These are phyloP conservation scores for Cinclus cinclus DNA, from an alignment of 2,113 vertebrate species.

Conservation along the genomic window DNA sequence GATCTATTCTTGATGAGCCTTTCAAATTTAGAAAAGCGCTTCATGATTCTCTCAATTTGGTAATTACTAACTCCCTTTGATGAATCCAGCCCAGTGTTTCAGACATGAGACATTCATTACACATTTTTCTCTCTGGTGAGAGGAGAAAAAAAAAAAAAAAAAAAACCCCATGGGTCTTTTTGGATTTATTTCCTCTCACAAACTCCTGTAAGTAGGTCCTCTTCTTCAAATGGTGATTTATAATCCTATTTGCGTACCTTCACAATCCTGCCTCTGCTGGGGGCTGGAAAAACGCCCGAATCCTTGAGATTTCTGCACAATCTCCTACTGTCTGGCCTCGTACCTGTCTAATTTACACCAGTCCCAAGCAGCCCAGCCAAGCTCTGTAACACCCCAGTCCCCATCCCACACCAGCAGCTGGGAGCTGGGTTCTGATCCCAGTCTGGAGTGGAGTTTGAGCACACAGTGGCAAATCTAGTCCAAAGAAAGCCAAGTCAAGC, in stretches of 20 bases:
- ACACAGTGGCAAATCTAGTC: not conserved
- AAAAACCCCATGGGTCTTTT: not conserved
- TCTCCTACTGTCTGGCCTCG: not conserved
- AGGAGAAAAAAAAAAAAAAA: not conserved
- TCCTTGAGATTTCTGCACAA: not conserved
- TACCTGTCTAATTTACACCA: rapidly evolving
- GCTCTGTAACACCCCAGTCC: not conserved
- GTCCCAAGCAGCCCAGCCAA: not conserved
- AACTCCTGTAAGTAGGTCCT: not conserved
- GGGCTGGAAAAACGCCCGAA: not conserved
- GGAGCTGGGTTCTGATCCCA: not conserved
- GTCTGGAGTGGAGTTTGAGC: rapidly evolving
- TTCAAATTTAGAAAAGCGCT: conserved; percentile 71
- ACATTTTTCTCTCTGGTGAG: conserved; percentile 51
- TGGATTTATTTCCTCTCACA: conserved; percentile 51
- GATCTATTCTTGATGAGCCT: conserved; percentile 73
- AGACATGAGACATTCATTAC: conserved; percentile 55
- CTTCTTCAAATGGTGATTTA: not conserved
- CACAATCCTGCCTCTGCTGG: not conserved
- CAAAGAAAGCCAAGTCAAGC: not conserved
- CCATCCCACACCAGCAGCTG: too few species aligned
- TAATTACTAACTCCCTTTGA: conserved; percentile 68
- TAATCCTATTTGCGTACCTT: not conserved
- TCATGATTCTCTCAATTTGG: conserved; percentile 66
- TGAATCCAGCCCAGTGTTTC: conserved; percentile 59